These are phyloP conservation scores for Yponomeuta evonymella DNA, from an alignment of 2,888 invertebrate genomes.

Conservation along the genomic window DNA sequence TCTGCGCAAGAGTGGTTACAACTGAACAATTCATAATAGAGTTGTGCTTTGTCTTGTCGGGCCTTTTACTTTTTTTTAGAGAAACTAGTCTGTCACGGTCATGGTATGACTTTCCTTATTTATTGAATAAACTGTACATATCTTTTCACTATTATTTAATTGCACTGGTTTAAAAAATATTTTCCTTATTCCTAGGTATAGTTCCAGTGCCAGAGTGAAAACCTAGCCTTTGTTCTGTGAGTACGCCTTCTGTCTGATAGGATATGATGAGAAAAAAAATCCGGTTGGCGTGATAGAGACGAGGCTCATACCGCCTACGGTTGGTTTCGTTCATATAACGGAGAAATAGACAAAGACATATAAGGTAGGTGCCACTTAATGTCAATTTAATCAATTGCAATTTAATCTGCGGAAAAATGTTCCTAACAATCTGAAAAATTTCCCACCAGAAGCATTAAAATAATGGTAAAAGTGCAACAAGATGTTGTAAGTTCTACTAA, in stretches of 20 bases:
- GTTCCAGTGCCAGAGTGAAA: no score
- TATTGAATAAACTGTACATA: not conserved
- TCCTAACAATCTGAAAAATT: no score
- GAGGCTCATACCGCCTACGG: no score
- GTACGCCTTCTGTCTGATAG: no score
- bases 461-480: not conserved
- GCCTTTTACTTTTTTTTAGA: not conserved
- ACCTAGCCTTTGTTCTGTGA: no score
- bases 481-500: not conserved
- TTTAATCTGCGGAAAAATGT: no score
- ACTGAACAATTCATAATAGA: slow-evolving; percentile 1
- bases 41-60: slow-evolving; percentile 12
- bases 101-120: not conserved
- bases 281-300: no score
- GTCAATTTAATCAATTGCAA: no score
- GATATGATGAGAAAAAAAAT: no score
- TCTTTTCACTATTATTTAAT: not conserved
- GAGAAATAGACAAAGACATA: not conserved
- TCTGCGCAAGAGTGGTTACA: slow-evolving; percentile 25
- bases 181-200: no score
- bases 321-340: no score
- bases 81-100: not conserved
- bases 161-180: not conserved
- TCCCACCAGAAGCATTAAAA: no score
- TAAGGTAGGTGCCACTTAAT: not conserved